Base-by-base conservation (phyloP, 2,113 vertebrate genomes). In the Catharus minimus region DNA sequence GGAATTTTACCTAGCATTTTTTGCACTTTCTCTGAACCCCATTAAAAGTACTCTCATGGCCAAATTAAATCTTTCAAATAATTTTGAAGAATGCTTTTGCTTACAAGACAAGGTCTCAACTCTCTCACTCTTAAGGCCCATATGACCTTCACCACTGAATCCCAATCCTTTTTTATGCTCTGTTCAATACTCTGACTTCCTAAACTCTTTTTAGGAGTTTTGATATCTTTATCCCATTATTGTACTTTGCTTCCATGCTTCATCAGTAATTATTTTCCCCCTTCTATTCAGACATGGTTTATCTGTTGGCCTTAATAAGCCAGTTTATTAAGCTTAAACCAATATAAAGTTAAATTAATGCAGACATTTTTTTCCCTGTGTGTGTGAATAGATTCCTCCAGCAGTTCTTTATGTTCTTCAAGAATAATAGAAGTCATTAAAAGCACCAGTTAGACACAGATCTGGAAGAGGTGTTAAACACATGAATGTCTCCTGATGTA, bases 341-440 rank as follows among this genome's bases (percentile, higher is more conserved):
- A 91, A 72, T 41, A 73, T 27, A 33, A 90, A 91, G 64, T 60
- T 80, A 85, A 88, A 90, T 61, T 86, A 86, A 88, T 49, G 61
- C 32, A 73, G 56, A 22, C 4, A 0, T 20, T 41, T 86, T 68
- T 76, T 82, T 39, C 3, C 50, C 33, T 21, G 2, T 49, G 30
- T 30, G 38, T 76, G 18, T 65, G 65, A 89, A 72, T 12, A 80
- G 33, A 61, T 89, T 81, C 75, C 49, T 76, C 33, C 56, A 72
- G 61, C 83, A 90, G 46, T 49, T 81, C 65, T 78, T 89, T 56
- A 18, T 17, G 5, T 88, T 52, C 76, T 75, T 73, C 55, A 66
- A 56, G 62, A 82, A 71, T 58, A 94, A 85, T 28, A 82, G 43
- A 73, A 94, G 57, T 88, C 76, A 79, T 85, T 93, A 81, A 93